Conservation (phyloP, 1,140 invertebrate genomes). For the Lepidostoma basale region DNA sequence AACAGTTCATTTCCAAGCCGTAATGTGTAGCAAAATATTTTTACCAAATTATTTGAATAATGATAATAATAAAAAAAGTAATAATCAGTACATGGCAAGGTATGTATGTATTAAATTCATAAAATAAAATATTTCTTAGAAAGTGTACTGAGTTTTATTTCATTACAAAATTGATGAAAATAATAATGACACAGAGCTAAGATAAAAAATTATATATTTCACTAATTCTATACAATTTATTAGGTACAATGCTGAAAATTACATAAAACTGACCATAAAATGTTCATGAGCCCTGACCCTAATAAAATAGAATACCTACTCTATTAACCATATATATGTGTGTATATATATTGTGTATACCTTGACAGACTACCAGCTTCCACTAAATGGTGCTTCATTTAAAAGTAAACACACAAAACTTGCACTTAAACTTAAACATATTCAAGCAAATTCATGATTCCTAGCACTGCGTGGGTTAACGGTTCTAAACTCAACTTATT, state of each 20-base stretch:
- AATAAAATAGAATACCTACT: conserved; percentile 35
- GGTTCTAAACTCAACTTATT: background rate
- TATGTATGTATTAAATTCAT: background rate
- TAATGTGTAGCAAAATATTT: no score
- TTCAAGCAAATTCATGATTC: conserved; percentile 23
- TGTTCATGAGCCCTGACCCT: conserved; percentile 38
- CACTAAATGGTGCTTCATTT: conserved; percentile 23
- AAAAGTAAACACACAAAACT: conserved; percentile 28
- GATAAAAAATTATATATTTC: conserved; percentile 47
- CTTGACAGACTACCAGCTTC: conserved; percentile 5
- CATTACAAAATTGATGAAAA: conserved; percentile 27
- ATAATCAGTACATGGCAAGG: background rate
- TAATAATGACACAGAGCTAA: conserved; percentile 37
- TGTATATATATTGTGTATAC: conserved; percentile 17
- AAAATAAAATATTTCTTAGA: conserved; percentile 24
- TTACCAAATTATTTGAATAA: no score
- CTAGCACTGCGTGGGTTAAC: conserved; percentile 10
- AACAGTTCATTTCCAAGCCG: no score
- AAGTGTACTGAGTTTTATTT: conserved; percentile 15
- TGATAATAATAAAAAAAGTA: no score
- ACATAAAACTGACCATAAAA: conserved; percentile 45
- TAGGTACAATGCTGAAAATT: conserved; percentile 46
- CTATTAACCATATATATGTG: background rate
- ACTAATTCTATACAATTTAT: conserved; percentile 46
- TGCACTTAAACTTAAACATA: conserved; percentile 20